These are phyloP conservation scores for Aphrophora alni DNA, from an alignment of 2,888 invertebrate species.

Conservation along the genomic window DNA sequence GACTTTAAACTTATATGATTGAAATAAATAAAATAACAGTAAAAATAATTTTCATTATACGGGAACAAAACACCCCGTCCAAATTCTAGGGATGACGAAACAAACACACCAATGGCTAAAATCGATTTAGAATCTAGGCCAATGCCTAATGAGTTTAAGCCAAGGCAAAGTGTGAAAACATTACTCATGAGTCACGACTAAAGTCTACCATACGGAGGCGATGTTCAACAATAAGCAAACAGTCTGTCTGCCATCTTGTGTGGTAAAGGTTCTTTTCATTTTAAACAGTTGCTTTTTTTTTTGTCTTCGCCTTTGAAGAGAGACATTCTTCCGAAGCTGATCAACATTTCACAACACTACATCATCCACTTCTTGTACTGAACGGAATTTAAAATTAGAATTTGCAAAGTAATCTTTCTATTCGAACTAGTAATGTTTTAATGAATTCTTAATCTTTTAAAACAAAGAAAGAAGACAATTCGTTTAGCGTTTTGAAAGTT, in stretches of 20 bases:
- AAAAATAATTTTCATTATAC: too few species aligned
- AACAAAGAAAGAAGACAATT: background rate
- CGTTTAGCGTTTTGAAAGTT: background rate
- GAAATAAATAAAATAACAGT: too few species aligned
- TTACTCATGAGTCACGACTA: background rate
- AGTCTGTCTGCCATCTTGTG: background rate
- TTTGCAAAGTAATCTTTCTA: background rate
- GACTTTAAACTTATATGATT: too few species aligned
- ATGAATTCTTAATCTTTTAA: too few species aligned
- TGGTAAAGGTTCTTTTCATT: background rate
- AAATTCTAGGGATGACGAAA: too few species aligned
- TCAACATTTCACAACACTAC: background rate
- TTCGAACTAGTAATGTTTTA: too few species aligned
- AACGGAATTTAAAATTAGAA: background rate
- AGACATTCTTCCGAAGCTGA: background rate
- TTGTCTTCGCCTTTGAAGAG: background rate
- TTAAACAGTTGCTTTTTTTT: background rate
- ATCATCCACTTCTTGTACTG: background rate
- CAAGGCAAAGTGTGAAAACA: background rate
- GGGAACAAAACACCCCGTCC: too few species aligned
- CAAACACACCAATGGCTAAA: too few species aligned
- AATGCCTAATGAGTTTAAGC: background rate
- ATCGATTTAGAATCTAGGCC: background rate
- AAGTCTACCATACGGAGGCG: background rate
- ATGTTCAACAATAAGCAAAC: background rate